Evolutionary conservation across 2,113 vertebrate genomes (phyloP).

Genomic region (Porphyrio hochstetteri): DNA sequence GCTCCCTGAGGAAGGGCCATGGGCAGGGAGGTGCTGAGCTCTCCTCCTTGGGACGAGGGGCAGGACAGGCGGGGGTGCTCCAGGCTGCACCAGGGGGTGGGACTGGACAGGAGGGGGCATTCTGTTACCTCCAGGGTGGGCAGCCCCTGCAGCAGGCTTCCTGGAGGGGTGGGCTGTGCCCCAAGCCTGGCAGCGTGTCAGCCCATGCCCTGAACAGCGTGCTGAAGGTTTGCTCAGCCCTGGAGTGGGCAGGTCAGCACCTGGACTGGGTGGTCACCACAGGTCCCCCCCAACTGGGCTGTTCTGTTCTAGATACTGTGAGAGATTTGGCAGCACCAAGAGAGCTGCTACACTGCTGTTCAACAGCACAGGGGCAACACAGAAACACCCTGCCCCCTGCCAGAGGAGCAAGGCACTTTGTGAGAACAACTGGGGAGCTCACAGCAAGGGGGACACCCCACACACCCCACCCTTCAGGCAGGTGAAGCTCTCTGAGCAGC

Average conservation of each 20-base stretch:
- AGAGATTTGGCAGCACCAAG: neutral
- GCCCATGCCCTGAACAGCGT: neutral
- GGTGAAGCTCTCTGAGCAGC: neutral
- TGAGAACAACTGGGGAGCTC: neutral
- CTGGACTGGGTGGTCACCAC: accelerated
- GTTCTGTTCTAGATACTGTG: neutral
- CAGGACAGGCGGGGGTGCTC: accelerated
- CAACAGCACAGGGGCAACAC: neutral
- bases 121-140: neutral
- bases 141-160: neutral
- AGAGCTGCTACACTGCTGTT: neutral
- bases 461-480: accelerated
- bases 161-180: neutral
- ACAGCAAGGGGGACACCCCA: neutral
- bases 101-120: neutral
- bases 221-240: neutral
- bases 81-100: neutral
- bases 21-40: neutral
- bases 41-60: neutral
- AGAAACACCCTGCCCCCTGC: neutral
- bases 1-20: neutral
- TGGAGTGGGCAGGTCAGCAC: neutral
- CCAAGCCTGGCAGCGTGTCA: neutral
- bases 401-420: neutral
- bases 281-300: neutral